Evolutionary conservation across 2,888 invertebrate species (phyloP).

Genomic region (Drosophila affinis): DNA sequence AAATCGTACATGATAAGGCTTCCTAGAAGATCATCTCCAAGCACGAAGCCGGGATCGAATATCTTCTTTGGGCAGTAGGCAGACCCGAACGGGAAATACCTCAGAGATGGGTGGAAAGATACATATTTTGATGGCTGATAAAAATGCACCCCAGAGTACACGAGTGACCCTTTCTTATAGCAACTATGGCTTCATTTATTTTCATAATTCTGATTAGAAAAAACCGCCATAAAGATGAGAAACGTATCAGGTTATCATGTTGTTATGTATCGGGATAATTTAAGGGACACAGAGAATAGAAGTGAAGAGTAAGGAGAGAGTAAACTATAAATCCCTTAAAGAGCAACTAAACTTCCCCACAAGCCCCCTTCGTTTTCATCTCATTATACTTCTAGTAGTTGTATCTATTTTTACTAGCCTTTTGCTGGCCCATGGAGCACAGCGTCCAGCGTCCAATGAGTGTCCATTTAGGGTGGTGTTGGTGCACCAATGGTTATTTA

Average conservation of each 20-base stretch:
- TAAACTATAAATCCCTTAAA: background rate
- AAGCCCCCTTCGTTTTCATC: background rate
- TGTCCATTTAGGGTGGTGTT: conserved; percentile 66
- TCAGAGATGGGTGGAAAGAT: background rate
- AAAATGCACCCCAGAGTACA: background rate
- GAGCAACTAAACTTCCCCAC: background rate
- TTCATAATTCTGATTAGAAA: background rate
- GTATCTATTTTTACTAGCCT: conserved; percentile 29
- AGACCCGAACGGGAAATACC: background rate
- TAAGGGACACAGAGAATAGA: too few species aligned
- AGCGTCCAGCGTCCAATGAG: conserved; percentile 51
- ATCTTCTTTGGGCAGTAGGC: background rate
- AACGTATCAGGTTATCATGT: too few species aligned
- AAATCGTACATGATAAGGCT: background rate
- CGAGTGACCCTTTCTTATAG: background rate
- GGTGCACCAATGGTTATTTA: conserved; percentile 47
- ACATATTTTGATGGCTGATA: background rate
- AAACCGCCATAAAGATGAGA: background rate
- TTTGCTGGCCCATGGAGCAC: background rate
- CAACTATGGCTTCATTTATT: background rate
- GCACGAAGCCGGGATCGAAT: background rate
- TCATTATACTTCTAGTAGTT: conserved; percentile 3
- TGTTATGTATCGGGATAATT: too few species aligned
- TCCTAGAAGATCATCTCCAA: background rate
- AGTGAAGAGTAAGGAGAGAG: too few species aligned